A percentile compares a stretch with the other conserved stretches of the same genome.
These are phyloP conservation scores for Percopsis omiscomaycus DNA, from an alignment of 2,797 vertebrate species.

Conservation along the genomic window DNA sequence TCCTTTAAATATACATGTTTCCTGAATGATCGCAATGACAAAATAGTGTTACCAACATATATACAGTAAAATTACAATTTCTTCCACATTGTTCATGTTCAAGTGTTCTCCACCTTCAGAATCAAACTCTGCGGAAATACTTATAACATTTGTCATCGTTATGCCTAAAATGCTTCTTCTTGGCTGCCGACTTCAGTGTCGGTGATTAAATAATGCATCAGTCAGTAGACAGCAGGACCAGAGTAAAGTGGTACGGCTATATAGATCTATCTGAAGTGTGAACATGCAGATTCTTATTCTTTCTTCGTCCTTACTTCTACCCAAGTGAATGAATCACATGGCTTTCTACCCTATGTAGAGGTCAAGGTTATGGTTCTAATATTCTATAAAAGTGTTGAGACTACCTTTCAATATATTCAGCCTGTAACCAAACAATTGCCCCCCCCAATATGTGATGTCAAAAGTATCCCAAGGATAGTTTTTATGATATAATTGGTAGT, in stretches of 20 bases:
- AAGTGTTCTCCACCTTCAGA: no score
- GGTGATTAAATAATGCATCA: not conserved
- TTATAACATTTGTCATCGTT: no score
- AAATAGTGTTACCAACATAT: not conserved
- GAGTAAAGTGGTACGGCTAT: not conserved
- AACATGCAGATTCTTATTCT: not conserved
- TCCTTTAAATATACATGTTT: not conserved
- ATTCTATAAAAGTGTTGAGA: not conserved
- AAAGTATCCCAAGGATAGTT: not conserved
- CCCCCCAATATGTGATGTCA: not conserved
- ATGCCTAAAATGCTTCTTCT: no score
- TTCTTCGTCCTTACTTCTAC: not conserved
- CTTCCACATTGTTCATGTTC: no score
- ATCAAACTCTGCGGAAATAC: no score
- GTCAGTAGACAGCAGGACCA: slow-evolving; percentile 2
- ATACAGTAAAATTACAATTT: no score
- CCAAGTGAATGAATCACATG: not conserved
- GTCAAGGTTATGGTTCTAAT: not conserved
- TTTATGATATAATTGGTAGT: not conserved
- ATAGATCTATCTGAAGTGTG: not conserved
- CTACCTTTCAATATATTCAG: not conserved
- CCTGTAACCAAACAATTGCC: not conserved
- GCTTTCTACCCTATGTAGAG: not conserved
- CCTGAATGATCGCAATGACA: not conserved
- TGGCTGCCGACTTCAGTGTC: no score